Conservation (phyloP, 2,113 vertebrate genomes). For the Camelus bactrianus region DNA sequence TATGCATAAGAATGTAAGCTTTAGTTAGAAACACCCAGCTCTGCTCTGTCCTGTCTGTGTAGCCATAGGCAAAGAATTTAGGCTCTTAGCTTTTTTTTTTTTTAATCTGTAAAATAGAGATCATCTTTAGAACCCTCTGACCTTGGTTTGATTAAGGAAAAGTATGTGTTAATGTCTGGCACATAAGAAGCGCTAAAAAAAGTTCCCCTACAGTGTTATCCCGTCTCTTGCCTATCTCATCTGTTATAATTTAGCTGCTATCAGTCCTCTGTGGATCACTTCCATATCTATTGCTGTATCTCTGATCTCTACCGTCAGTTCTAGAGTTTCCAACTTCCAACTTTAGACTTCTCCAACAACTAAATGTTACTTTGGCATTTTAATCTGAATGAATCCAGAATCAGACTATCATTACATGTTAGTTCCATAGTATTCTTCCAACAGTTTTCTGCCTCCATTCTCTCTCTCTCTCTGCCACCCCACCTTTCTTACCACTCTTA, state of each 20-base stretch:
- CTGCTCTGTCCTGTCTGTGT: neutral
- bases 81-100: conserved; percentile 51
- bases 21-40: conserved; percentile 36
- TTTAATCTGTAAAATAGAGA: neutral
- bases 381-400: neutral
- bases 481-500: neutral
- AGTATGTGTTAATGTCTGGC: neutral
- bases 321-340: neutral
- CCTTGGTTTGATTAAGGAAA: neutral
- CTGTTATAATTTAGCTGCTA: neutral
- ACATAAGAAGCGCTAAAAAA: neutral
- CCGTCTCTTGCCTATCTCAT: neutral
- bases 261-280: neutral
- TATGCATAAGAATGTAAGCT: neutral
- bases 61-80: neutral
- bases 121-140: neutral
- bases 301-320: conserved; percentile 1
- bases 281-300: neutral
- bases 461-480: neutral
- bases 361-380: conserved; percentile 8
- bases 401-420: neutral
- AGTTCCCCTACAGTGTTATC: neutral
- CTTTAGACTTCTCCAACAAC: neutral
- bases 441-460: neutral
- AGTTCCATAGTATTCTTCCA: neutral